A percentile compares a stretch with the other conserved stretches of the same genome.
These are phyloP conservation scores for Sarotherodon lohbergeri DNA, from an alignment of 2,113 vertebrate genomes.

Conservation along the genomic window DNA sequence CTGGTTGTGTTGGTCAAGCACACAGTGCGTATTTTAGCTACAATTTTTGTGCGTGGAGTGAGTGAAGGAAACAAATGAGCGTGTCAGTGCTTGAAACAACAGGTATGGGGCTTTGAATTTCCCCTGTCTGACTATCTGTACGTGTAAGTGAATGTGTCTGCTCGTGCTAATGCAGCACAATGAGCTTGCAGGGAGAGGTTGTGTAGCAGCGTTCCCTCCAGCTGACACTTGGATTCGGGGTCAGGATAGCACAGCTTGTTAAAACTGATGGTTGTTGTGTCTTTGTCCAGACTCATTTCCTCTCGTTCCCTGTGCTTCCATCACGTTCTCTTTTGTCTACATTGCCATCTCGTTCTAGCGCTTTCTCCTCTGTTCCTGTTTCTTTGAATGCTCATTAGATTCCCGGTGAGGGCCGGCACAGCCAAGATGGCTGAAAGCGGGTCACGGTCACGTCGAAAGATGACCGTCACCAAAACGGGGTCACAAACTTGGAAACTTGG, in stretches of 20 bases:
- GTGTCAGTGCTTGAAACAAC: not conserved
- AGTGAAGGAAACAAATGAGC: not conserved
- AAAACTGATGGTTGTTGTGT: not conserved
- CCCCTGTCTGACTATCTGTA: not conserved
- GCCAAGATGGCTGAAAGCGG: slow-evolving; percentile 29
- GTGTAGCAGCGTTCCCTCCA: not conserved
- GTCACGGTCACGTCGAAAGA: not conserved
- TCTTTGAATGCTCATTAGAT: slow-evolving; percentile 17
- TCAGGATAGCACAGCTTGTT: not conserved
- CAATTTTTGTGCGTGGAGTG: not conserved
- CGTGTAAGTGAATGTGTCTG: not conserved
- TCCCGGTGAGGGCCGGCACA: not conserved
- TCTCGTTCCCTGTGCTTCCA: not conserved
- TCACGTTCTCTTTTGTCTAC: not conserved
- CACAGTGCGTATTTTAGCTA: not conserved
- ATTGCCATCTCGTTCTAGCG: not conserved
- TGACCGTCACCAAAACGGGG: not conserved
- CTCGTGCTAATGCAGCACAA: not conserved
- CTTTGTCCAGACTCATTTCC: not conserved
- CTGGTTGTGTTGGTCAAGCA: not conserved
- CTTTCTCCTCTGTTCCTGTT: not conserved
- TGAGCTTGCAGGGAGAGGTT: not conserved
- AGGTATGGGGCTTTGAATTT: not conserved
- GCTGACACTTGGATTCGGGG: not conserved
- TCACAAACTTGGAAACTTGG: not conserved